Percentiles rank a stretch among this genome's conserved stretches.
Evolutionary conservation across 1,140 invertebrate species (phyloP).

Genomic region (Latrodectus geometricus): DNA sequence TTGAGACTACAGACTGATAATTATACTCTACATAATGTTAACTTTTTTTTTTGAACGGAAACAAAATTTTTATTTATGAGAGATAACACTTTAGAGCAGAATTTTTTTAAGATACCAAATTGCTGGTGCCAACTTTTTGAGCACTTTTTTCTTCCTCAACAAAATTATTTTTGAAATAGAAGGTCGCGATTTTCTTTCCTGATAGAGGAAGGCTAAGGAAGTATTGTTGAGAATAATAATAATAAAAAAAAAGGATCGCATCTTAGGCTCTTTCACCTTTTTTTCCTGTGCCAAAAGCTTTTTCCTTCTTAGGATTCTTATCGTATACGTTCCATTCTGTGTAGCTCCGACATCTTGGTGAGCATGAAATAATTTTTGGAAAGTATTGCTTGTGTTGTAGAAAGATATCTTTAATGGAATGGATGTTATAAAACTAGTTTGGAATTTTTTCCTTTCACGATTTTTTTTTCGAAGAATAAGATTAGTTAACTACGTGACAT

Average conservation of each 20-base stretch:
- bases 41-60: too few relatives aligned
- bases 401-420: too few relatives aligned
- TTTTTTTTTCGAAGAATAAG: neutral
- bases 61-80: too few relatives aligned
- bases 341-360: too few relatives aligned
- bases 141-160: too few relatives aligned
- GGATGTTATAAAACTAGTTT: neutral
- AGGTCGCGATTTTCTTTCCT: neutral
- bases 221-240: too few relatives aligned
- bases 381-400: too few relatives aligned
- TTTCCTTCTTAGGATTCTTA: neutral
- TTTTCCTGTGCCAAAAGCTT: neutral
- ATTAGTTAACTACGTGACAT: conserved; percentile 30
- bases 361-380: too few relatives aligned
- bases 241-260: neutral
- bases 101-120: neutral
- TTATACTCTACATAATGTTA: too few relatives aligned
- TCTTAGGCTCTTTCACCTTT: neutral
- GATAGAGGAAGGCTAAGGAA: neutral
- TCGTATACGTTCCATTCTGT: neutral
- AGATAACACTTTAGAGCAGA: neutral
- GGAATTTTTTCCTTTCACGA: neutral
- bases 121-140: too few relatives aligned
- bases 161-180: too few relatives aligned
- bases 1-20: too few relatives aligned